Percentiles rank a stretch among this genome's conserved stretches.
phyloP scores from a whole-genome alignment of 2,888 invertebrate species.

The Digitonthophagus gazella region DNA sequence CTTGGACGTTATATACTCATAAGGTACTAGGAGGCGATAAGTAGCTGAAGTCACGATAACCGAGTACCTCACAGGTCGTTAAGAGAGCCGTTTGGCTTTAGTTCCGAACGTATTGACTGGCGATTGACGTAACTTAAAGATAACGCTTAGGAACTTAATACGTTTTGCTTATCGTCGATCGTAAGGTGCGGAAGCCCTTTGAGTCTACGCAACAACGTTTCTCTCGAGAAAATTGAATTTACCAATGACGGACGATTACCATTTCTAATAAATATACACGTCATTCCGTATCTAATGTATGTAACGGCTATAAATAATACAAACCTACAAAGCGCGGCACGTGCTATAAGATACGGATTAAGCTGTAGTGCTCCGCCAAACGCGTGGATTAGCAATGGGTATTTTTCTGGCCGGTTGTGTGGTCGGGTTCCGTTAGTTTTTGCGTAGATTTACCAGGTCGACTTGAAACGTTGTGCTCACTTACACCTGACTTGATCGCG shows the following conservation, averaged over 20 bases:
- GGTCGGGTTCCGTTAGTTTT: constrained; percentile 33
- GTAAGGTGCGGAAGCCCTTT: not conserved
- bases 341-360: not conserved
- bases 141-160: not conserved
- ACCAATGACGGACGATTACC: no score
- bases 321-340: not conserved
- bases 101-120: not conserved
- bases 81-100: not conserved
- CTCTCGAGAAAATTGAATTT: no score
- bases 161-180: not conserved
- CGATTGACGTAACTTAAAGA: not conserved
- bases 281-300: not conserved
- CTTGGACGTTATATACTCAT: not conserved
- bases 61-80: not conserved
- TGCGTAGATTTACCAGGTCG: constrained; percentile 27
- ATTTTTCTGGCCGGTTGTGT: constrained; percentile 31
- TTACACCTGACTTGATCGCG: constrained; percentile 33
- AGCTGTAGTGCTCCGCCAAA: not conserved
- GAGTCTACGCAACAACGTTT: no score
- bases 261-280: no score
- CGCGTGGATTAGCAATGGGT: not conserved
- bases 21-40: not conserved
- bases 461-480: constrained; percentile 12
- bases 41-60: not conserved
- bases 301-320: not conserved